Evolutionary conservation across 2,797 vertebrate species (phyloP).

Genomic region (Halcyon badia): DNA sequence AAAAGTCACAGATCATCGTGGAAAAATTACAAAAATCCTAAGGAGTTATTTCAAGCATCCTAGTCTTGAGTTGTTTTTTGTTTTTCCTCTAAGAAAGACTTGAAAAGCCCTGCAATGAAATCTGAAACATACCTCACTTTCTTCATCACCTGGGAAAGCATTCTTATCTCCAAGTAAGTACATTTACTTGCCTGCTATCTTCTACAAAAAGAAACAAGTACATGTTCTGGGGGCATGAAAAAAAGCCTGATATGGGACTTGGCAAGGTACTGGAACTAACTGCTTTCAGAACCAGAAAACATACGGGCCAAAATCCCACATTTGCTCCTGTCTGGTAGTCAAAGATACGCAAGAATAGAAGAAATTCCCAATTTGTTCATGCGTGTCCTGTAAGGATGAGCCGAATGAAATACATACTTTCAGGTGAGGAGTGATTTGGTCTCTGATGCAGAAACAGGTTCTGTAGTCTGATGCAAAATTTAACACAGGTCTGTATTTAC

Average conservation of each 20-base stretch:
- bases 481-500: not conserved
- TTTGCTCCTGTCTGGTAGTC: not conserved
- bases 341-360: not conserved
- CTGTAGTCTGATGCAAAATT: not conserved
- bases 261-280: not conserved
- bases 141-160: not conserved
- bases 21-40: not conserved
- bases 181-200: not conserved
- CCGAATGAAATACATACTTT: not conserved
- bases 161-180: not conserved
- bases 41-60: not conserved
- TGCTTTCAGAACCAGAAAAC: not conserved
- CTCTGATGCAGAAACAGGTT: not conserved
- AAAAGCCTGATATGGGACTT: not conserved
- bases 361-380: not conserved
- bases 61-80: not conserved
- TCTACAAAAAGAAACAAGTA: not conserved
- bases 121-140: not conserved
- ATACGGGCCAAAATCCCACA: not conserved
- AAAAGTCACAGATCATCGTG: not conserved
- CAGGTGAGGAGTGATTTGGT: not conserved
- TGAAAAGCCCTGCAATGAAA: not conserved
- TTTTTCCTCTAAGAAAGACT: not conserved
- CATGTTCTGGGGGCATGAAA: not conserved
- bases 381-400: not conserved